phyloP scores from a whole-genome alignment of 2,797 vertebrate genomes.

The Esox lucius region DNA sequence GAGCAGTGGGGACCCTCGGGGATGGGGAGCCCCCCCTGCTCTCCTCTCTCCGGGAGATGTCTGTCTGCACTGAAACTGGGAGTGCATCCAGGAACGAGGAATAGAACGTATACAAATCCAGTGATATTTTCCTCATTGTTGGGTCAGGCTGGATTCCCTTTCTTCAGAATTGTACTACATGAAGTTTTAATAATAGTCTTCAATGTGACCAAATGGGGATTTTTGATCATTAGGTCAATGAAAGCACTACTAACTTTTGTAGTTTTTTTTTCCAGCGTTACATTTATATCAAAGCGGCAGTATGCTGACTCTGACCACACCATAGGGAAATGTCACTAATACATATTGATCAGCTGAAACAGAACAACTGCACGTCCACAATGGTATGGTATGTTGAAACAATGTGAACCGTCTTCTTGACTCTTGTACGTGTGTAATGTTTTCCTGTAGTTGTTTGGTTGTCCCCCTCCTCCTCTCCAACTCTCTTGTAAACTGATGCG shows the following conservation, averaged over 20 bases:
- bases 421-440: not conserved
- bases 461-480: not conserved
- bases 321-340: not conserved
- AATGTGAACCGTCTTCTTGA: not conserved
- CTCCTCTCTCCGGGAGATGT: not conserved
- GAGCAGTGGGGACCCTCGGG: constrained; percentile 48
- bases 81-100: not conserved
- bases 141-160: not conserved
- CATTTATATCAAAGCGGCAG: no score
- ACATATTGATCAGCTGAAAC: not conserved
- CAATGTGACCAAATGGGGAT: not conserved
- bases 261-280: no score
- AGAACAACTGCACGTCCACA: not conserved
- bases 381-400: not conserved
- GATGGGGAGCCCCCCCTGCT: not conserved
- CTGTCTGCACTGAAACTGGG: not conserved
- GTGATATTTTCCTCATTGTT: not conserved
- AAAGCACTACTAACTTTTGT: not conserved
- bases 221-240: not conserved
- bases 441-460: constrained; percentile 4
- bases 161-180: not conserved
- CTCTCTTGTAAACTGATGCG: constrained; percentile 12
- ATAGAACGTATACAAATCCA: not conserved
- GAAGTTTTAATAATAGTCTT: not conserved
- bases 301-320: not conserved